A percentile compares a stretch with the other conserved stretches of the same genome.
These are phyloP conservation scores for Metopolophium dirhodum DNA, from an alignment of 1,140 invertebrate species.

Conservation along the genomic window DNA sequence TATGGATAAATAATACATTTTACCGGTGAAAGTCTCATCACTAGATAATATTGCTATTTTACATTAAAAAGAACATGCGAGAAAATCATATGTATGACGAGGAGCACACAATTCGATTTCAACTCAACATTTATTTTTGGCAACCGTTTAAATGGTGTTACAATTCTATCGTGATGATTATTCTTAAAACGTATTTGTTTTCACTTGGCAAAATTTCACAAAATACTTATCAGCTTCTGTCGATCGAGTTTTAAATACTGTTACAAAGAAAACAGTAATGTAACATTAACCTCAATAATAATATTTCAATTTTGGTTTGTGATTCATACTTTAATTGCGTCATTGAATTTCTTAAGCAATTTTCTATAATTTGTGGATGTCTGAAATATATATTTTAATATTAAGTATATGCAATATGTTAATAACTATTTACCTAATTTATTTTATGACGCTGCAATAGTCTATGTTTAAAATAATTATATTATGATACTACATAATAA, in stretches of 20 bases:
- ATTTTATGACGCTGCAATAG: neutral
- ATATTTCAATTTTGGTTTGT: neutral
- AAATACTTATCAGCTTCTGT: neutral
- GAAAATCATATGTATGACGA: slow-evolving; percentile 22
- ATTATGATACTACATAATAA: neutral
- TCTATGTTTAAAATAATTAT: neutral
- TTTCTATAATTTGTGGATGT: neutral
- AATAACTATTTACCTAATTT: neutral
- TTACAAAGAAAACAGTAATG: neutral
- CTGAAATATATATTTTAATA: neutral
- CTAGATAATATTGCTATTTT: neutral
- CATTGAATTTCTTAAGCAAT: neutral
- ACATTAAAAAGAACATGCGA: neutral
- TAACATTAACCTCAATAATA: slow-evolving; percentile 25
- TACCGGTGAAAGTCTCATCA: slow-evolving; percentile 17
- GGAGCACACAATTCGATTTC: neutral
- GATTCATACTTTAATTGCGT: neutral
- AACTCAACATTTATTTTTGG: slow-evolving; percentile 32
- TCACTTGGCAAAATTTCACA: slow-evolving; percentile 37
- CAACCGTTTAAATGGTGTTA: slow-evolving; percentile 38
- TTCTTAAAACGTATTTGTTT: slow-evolving; percentile 33
- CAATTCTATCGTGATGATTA: slow-evolving; percentile 3
- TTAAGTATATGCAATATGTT: neutral
- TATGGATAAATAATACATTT: slow-evolving; percentile 22
- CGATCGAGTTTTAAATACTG: neutral